phyloP scores from a whole-genome alignment of 2,113 vertebrate species.

The Camelus dromedarius region DNA sequence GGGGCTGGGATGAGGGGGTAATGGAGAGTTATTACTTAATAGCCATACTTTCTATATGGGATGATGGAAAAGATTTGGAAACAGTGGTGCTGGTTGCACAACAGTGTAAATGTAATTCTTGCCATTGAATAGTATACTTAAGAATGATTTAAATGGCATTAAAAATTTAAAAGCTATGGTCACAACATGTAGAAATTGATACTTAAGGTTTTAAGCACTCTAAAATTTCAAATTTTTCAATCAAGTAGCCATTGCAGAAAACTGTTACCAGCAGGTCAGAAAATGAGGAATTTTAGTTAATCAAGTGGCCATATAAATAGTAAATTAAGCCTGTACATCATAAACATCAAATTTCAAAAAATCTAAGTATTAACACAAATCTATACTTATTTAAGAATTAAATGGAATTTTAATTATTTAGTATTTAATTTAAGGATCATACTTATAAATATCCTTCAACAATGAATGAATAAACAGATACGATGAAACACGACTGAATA shows the following conservation, averaged over 20 bases:
- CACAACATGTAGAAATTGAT: neutral
- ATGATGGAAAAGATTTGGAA: neutral
- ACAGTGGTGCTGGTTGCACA: neutral
- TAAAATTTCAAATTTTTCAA: neutral
- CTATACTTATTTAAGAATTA: neutral
- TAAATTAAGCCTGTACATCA: neutral
- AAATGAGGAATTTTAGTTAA: neutral
- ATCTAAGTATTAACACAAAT: neutral
- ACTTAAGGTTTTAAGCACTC: constrained; percentile 2
- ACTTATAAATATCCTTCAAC: neutral
- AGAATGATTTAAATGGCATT: neutral
- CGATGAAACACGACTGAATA: neutral
- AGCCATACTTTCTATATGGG: neutral
- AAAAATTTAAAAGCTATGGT: neutral
- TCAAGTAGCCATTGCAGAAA: neutral
- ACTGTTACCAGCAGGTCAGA: neutral
- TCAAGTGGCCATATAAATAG: neutral
- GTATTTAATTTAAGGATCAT: neutral
- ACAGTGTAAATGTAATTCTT: neutral
- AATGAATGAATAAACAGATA: neutral
- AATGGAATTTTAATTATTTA: neutral
- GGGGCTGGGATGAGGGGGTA: neutral
- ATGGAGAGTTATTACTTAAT: neutral
- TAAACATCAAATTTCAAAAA: neutral
- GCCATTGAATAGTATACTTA: neutral